Evolutionary conservation across 1,140 invertebrate genomes (phyloP).

Genomic region (Eciton burchellii): DNA sequence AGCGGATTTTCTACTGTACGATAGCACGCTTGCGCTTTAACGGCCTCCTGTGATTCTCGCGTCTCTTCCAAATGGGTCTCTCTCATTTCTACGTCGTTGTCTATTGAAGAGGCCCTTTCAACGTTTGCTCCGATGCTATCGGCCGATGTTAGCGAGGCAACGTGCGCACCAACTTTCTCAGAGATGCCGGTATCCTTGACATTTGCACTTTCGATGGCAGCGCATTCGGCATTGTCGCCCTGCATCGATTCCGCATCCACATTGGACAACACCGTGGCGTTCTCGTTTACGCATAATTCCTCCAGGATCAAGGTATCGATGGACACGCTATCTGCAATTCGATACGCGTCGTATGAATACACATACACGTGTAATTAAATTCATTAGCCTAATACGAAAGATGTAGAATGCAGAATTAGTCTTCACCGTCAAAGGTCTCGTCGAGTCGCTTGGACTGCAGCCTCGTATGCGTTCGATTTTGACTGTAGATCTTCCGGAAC

Average conservation of each 20-base stretch:
- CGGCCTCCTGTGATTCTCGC: background rate
- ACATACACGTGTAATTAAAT: background rate
- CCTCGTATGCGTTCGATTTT: background rate
- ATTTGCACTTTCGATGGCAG: background rate
- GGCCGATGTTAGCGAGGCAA: background rate
- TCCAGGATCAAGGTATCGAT: slow-evolving; percentile 63
- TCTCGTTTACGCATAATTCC: slow-evolving; percentile 57
- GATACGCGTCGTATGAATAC: background rate
- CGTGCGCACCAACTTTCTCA: background rate
- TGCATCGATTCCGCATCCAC: slow-evolving; percentile 5
- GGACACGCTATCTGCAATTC: slow-evolving; percentile 52
- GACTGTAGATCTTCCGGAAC: slow-evolving; percentile 3
- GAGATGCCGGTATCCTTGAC: background rate
- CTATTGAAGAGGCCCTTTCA: slow-evolving; percentile 4
- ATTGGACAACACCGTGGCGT: background rate
- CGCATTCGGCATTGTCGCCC: background rate
- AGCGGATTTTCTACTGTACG: slow-evolving; percentile 19
- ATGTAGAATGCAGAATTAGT: background rate
- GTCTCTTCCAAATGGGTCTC: slow-evolving; percentile 14
- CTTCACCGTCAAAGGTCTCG: slow-evolving; percentile 20
- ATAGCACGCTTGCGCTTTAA: slow-evolving; percentile 22
- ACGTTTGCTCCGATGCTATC: slow-evolving; percentile 7
- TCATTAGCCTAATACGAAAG: no score
- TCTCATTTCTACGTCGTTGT: slow-evolving; percentile 23
- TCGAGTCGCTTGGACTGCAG: background rate